These are phyloP conservation scores for Desoria tigrina DNA, from an alignment of 2,888 invertebrate species.

Conservation along the genomic window DNA sequence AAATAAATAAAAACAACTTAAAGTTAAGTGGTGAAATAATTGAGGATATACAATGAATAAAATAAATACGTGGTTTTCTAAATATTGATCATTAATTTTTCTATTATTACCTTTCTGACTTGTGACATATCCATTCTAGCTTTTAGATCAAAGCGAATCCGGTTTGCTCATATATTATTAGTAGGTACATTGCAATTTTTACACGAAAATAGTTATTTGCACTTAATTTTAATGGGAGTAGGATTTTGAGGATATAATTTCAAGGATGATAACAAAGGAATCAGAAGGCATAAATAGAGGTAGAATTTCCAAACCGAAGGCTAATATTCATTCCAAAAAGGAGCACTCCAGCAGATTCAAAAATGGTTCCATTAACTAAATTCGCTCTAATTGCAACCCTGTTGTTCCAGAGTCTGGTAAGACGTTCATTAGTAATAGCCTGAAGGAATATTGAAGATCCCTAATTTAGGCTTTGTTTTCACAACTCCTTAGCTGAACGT, in stretches of 20 bases:
- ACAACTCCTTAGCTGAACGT: background rate
- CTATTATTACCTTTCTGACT: no score
- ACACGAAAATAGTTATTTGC: no score
- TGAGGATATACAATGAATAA: background rate
- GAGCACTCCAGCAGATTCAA: background rate
- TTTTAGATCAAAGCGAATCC: no score
- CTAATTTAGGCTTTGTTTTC: background rate
- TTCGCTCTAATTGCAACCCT: background rate
- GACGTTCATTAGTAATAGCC: background rate
- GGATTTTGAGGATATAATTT: no score
- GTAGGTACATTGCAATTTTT: no score
- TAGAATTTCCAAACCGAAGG: background rate
- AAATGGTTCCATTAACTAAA: background rate
- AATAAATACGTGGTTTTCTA: background rate
- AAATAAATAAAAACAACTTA: background rate
- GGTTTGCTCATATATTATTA: no score
- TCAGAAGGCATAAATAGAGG: slow-evolving; percentile 1
- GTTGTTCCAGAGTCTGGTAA: background rate
- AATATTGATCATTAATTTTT: background rate
- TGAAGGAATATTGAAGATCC: background rate
- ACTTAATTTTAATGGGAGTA: no score
- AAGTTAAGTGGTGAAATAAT: background rate
- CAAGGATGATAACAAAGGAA: slow-evolving; percentile 56
- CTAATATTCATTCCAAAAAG: background rate
- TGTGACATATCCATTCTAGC: no score